Base-by-base conservation (phyloP, 2,797 vertebrate genomes). In the Amblyraja radiata region DNA sequence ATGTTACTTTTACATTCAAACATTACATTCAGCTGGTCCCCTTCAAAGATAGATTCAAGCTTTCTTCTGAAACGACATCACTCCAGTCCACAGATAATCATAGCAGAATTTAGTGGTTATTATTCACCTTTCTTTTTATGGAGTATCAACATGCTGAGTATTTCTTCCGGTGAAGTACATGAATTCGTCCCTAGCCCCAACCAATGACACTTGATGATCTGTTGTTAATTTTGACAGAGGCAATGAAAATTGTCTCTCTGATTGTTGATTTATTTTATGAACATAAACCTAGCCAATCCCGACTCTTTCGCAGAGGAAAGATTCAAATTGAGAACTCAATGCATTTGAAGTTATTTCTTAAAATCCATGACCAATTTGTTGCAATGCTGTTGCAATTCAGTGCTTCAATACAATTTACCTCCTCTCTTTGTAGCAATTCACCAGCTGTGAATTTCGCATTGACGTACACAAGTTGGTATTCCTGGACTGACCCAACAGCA, bases 381-480 rank as follows among this genome's bases (percentile, higher is more conserved):
- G 84, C 63, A 16, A 2, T 61, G n/a, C 18, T n/a, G 61, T 88
- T 36, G 65, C n/a, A 68, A 68, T 32, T 36, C 2, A 18, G 6
- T 84, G 10, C 80, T 61, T 25, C 46, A 65, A 32, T 88, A 88
- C 7, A 1, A 68, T 16, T 16, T 14, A 68, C 16, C 1, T 7
- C 16, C 84, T 68, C 61, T 88, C 84, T 32, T 1, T 88, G 21
- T 88, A 68, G 63, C 84, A 88, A 36, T 36, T 14, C 77, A 78
- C n/a, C n/a, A 78, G 84, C 63, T 68, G 84, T 65, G 61, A 88
- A 68, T 88, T 68, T 88, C n/a, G 36, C 28, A 68, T 88, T 68
- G 28, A 88, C 21, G 61, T 6, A 36, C 18, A 68, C 7, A 9
- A 16, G 61, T 18, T 88, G 65, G 63, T 88, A 68, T 68, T 88